Evolutionary conservation across 2,113 vertebrate species (phyloP).

Genomic region (Apus apus): DNA sequence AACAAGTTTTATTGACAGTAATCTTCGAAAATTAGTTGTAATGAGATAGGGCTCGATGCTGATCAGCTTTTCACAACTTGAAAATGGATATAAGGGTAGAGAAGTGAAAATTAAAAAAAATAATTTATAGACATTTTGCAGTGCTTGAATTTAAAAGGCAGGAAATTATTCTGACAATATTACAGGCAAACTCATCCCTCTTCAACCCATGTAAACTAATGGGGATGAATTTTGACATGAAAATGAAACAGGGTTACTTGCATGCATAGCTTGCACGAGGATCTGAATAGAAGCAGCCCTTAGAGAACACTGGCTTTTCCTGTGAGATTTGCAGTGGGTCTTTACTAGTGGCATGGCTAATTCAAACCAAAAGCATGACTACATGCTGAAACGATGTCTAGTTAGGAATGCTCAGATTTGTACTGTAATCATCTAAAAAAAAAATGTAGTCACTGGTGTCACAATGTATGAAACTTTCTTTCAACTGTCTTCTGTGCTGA

Average conservation of each 20-base stretch:
- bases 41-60: neutral
- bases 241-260: neutral
- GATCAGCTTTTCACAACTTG: neutral
- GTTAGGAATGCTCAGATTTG: slow-evolving; percentile 26
- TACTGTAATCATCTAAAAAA: slow-evolving; percentile 55
- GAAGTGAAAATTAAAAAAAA: neutral
- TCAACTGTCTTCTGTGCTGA: neutral
- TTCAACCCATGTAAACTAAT: neutral
- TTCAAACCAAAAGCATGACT: neutral
- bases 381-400: neutral
- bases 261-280: neutral
- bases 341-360: neutral
- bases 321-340: neutral
- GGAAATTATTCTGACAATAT: neutral
- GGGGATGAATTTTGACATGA: neutral
- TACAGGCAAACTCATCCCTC: neutral
- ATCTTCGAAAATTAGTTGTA: neutral
- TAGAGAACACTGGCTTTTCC: neutral
- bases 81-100: neutral
- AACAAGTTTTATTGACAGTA: neutral
- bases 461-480: slow-evolving; percentile 13
- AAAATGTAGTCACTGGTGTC: slow-evolving; percentile 26
- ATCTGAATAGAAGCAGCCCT: neutral
- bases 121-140: neutral
- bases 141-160: neutral